These are phyloP conservation scores for Helleia helle DNA, from an alignment of 2,888 invertebrate genomes.

Conservation along the genomic window DNA sequence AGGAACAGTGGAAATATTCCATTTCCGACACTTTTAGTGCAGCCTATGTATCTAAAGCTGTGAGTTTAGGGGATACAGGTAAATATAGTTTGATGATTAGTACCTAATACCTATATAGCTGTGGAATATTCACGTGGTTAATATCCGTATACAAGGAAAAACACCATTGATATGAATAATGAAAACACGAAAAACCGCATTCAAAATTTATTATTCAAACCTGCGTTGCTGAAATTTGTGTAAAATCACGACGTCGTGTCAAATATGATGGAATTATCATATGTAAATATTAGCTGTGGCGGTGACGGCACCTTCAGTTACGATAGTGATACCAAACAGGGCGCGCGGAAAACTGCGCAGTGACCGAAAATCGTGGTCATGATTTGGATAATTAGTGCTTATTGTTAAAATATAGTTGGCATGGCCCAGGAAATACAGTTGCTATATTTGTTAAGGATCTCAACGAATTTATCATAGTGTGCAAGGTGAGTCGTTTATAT, in stretches of 20 bases:
- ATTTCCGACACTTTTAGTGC: too few species aligned
- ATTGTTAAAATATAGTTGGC: slow-evolving; percentile 13
- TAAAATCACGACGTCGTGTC: slow-evolving; percentile 24
- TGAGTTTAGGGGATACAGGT: too few species aligned
- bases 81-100: too few species aligned
- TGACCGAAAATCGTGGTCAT: neutral
- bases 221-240: neutral
- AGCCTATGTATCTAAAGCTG: too few species aligned
- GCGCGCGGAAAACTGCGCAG: slow-evolving; percentile 1
- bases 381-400: neutral
- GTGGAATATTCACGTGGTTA: too few species aligned
- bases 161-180: too few species aligned
- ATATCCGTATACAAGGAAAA: too few species aligned
- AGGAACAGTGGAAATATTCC: too few species aligned
- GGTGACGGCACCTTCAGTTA: slow-evolving; percentile 24
- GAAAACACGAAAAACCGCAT: too few species aligned
- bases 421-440: slow-evolving; percentile 12
- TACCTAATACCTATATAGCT: too few species aligned
- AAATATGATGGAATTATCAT: slow-evolving; percentile 40
- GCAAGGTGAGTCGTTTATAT: slow-evolving; percentile 3
- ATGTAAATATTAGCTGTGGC: slow-evolving; percentile 33
- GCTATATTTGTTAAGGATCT: slow-evolving; percentile 14
- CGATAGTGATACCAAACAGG: slow-evolving; percentile 1
- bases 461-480: slow-evolving; percentile 6
- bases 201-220: too few species aligned